These are phyloP conservation scores for Alectura lathami DNA, from an alignment of 2,113 vertebrate genomes.

Conservation along the genomic window DNA sequence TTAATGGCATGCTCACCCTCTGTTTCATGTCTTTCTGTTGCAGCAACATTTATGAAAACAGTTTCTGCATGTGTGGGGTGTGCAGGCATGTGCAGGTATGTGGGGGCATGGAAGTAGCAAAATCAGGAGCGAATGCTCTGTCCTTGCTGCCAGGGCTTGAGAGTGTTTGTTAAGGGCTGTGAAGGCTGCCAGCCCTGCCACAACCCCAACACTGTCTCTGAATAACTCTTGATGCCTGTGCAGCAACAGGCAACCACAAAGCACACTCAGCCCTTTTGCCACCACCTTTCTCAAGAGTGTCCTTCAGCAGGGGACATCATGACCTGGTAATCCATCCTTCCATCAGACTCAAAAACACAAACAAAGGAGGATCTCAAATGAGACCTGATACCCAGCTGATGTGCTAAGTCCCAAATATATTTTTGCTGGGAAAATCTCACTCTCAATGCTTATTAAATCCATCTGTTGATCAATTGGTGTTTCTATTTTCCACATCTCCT, in stretches of 20 bases:
- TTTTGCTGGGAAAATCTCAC: not conserved
- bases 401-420: not conserved
- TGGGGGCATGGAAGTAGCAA: not conserved
- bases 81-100: not conserved
- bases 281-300: not conserved
- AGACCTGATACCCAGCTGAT: not conserved
- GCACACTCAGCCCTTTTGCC: not conserved
- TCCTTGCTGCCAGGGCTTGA: not conserved
- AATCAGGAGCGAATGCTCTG: not conserved
- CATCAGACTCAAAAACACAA: not conserved
- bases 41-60: not conserved
- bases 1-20: not conserved
- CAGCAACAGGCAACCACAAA: not conserved
- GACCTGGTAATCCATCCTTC: not conserved
- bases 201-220: not conserved
- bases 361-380: not conserved
- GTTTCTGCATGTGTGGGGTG: not conserved
- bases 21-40: not conserved
- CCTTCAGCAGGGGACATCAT: not conserved
- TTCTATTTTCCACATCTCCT: constrained; percentile 46
- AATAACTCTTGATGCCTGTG: not conserved
- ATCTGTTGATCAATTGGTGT: constrained; percentile 21
- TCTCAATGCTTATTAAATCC: constrained; percentile 21
- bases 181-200: not conserved
- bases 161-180: not conserved